These are phyloP conservation scores for Dorcus hopei DNA, from an alignment of 2,888 invertebrate genomes.

Conservation along the genomic window DNA sequence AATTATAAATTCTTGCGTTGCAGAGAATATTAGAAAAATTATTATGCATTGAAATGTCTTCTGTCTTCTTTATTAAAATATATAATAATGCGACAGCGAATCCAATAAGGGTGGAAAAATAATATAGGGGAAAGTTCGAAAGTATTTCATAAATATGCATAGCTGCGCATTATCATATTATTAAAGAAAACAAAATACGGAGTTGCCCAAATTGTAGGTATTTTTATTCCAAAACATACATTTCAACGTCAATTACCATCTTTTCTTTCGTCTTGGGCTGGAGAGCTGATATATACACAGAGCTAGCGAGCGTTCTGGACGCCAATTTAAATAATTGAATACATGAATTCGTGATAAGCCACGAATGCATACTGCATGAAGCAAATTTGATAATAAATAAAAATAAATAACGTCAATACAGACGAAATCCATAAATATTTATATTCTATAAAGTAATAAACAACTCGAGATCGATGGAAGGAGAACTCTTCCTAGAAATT, in stretches of 20 bases:
- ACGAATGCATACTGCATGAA: slow-evolving; percentile 50
- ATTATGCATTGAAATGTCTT: slow-evolving; percentile 16
- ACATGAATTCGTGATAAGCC: slow-evolving; percentile 51
- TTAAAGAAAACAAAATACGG: slow-evolving; percentile 32
- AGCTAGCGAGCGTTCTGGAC: slow-evolving; percentile 37
- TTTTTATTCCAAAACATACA: slow-evolving; percentile 27
- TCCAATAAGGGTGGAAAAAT: slow-evolving; percentile 14
- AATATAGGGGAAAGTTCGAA: slow-evolving; percentile 7
- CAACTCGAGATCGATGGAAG: slow-evolving; percentile 26
- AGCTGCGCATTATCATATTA: slow-evolving; percentile 31
- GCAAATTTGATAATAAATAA: slow-evolving; percentile 52
- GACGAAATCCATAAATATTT: slow-evolving; percentile 46
- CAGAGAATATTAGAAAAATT: slow-evolving; percentile 7
- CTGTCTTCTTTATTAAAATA: slow-evolving; percentile 10
- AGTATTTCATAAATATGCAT: slow-evolving; percentile 26
- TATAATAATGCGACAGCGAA: slow-evolving; percentile 7
- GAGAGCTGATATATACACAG: slow-evolving; percentile 25
- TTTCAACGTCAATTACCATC: slow-evolving; percentile 41
- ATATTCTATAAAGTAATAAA: slow-evolving; percentile 44
- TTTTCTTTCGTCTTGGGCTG: slow-evolving; percentile 37
- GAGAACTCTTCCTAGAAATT: slow-evolving; percentile 16
- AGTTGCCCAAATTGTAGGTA: slow-evolving; percentile 29
- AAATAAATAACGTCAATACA: slow-evolving; percentile 48
- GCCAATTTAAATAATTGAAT: slow-evolving; percentile 52
- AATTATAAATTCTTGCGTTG: neutral